phyloP scores from a whole-genome alignment of 2,888 invertebrate species.

The Papilio protenor region DNA sequence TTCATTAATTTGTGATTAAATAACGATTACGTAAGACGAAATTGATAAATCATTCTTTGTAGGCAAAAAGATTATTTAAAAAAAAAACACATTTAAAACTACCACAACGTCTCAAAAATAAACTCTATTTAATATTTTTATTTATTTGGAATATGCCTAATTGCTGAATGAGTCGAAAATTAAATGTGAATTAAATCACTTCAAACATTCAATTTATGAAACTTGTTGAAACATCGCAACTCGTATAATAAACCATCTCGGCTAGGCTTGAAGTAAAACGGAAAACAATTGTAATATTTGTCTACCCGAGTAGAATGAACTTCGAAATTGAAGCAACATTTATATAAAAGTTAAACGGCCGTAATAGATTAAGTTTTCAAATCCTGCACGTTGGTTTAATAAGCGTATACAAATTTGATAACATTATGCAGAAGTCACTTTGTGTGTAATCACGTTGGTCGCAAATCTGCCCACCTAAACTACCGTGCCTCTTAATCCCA shows the following conservation, averaged over 20 bases:
- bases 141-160: background rate
- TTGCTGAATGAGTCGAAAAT: background rate
- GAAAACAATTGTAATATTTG: background rate
- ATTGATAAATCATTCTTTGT: too few relatives aligned
- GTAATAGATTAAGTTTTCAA: background rate
- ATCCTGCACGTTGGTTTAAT: background rate
- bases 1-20: too few relatives aligned
- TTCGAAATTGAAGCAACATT: background rate
- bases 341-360: background rate
- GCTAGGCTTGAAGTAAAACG: background rate
- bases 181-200: background rate
- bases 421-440: conserved; percentile 32
- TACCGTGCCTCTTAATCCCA: conserved; percentile 36
- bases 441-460: conserved; percentile 31
- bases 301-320: background rate
- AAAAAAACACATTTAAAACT: too few relatives aligned
- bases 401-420: conserved; percentile 4
- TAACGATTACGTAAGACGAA: too few relatives aligned
- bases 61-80: too few relatives aligned
- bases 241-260: background rate
- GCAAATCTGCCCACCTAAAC: conserved; percentile 35
- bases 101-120: too few relatives aligned
- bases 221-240: background rate
- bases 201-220: background rate
- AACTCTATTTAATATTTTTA: too few relatives aligned